Percentiles rank a stretch among this genome's conserved stretches.
Conservation (phyloP, 2,888 invertebrate genomes). For the Gymnoscelis rufifasciata region DNA sequence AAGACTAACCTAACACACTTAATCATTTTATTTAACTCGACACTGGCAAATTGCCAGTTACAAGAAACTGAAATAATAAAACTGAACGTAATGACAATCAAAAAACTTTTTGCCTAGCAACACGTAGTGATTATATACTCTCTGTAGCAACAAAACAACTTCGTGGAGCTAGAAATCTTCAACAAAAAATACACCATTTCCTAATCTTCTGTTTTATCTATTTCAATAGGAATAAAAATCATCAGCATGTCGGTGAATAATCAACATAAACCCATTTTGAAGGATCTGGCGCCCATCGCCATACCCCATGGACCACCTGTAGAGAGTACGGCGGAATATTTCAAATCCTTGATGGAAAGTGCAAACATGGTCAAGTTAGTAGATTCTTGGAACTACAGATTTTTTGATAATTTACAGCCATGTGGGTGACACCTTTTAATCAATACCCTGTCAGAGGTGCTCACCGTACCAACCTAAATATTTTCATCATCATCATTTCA, state of each 20-base stretch:
- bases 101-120: neutral
- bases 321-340: conserved; percentile 73
- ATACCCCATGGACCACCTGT: conserved; percentile 74
- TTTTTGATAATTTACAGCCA: too few relatives aligned
- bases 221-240: neutral
- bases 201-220: neutral
- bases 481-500: too few relatives aligned
- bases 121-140: too few relatives aligned
- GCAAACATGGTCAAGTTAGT: conserved; percentile 71
- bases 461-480: too few relatives aligned
- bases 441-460: too few relatives aligned
- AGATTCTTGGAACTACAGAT: too few relatives aligned
- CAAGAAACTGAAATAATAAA: too few relatives aligned
- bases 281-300: conserved; percentile 70
- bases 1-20: too few relatives aligned
- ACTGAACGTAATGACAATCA: neutral
- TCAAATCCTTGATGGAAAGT: conserved; percentile 74
- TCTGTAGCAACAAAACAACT: neutral
- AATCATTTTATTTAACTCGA: too few relatives aligned
- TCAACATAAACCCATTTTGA: conserved; percentile 1
- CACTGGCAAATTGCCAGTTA: too few relatives aligned
- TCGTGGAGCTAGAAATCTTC: neutral
- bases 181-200: too few relatives aligned
- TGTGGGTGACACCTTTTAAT: too few relatives aligned
- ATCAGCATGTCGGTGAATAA: conserved; percentile 4